Percentiles rank a stretch among this genome's conserved stretches.
These are phyloP conservation scores for Lycorma delicatula DNA, from an alignment of 1,140 invertebrate species.

Conservation along the genomic window DNA sequence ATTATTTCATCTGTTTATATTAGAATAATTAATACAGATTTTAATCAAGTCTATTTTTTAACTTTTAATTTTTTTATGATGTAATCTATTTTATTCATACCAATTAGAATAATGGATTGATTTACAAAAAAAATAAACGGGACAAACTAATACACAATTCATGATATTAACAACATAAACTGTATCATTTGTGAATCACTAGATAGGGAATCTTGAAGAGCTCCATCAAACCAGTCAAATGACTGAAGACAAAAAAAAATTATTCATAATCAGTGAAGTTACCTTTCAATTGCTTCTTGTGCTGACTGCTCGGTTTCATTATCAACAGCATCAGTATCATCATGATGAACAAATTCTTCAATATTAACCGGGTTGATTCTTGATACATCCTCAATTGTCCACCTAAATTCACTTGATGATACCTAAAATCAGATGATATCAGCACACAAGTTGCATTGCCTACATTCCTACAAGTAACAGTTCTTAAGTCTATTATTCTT, in stretches of 20 bases:
- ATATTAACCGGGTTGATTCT: constrained; percentile 18
- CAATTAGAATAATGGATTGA: background rate
- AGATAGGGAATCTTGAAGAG: background rate
- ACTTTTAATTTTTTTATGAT: too few species aligned
- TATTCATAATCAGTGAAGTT: background rate
- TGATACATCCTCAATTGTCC: constrained; percentile 21
- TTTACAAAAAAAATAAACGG: background rate
- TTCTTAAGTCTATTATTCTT: background rate
- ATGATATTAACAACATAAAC: background rate
- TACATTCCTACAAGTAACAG: background rate
- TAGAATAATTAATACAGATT: too few species aligned
- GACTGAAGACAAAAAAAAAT: background rate
- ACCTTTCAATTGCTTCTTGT: constrained; percentile 21
- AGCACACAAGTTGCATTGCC: background rate
- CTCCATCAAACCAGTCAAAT: background rate
- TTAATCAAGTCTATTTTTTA: too few species aligned
- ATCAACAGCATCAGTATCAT: constrained; percentile 15
- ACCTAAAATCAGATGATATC: too few species aligned
- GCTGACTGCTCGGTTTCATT: constrained; percentile 15
- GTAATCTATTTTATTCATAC: too few species aligned
- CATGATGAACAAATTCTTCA: constrained; percentile 12
- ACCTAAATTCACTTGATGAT: constrained; percentile 11
- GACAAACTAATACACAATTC: background rate
- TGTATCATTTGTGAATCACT: background rate
- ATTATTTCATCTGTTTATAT: too few species aligned